These are phyloP conservation scores for Thera obeliscata DNA, from an alignment of 2,888 invertebrate genomes.

Conservation along the genomic window DNA sequence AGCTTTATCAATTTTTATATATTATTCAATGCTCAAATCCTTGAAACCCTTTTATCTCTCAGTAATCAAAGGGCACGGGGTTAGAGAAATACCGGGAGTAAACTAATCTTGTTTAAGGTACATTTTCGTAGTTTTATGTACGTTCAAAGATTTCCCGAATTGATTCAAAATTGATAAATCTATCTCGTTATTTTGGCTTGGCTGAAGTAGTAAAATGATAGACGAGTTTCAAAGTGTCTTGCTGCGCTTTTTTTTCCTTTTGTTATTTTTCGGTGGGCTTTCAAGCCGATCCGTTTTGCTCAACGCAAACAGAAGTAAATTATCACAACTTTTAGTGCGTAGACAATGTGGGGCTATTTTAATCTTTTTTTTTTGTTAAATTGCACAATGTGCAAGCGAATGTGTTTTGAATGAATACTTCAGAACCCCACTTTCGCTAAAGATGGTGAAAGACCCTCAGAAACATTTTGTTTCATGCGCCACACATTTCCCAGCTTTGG, in stretches of 20 bases:
- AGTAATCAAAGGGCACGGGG: constrained; percentile 13
- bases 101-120: constrained; percentile 4
- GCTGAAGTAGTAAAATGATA: too few species aligned
- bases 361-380: not conserved
- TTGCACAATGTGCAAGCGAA: not conserved
- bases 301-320: too few species aligned
- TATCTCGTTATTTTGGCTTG: too few species aligned
- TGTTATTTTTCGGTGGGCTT: too few species aligned
- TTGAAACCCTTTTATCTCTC: constrained; percentile 17
- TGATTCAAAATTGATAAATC: not conserved
- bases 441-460: constrained; percentile 3
- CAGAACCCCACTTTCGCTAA: constrained; percentile 2
- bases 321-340: too few species aligned
- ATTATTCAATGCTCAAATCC: constrained; percentile 19
- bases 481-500: constrained; percentile 19
- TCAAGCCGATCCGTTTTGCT: too few species aligned
- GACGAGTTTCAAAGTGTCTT: too few species aligned
- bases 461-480: constrained; percentile 12
- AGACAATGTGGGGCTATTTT: not conserved
- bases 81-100: constrained; percentile 5
- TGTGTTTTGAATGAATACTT: not conserved
- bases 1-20: constrained; percentile 11
- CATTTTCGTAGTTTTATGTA: constrained; percentile 1
- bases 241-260: too few species aligned
- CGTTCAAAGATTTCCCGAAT: not conserved